These are phyloP conservation scores for Semicossyphus pulcher DNA, from an alignment of 2,113 vertebrate species.

Conservation along the genomic window DNA sequence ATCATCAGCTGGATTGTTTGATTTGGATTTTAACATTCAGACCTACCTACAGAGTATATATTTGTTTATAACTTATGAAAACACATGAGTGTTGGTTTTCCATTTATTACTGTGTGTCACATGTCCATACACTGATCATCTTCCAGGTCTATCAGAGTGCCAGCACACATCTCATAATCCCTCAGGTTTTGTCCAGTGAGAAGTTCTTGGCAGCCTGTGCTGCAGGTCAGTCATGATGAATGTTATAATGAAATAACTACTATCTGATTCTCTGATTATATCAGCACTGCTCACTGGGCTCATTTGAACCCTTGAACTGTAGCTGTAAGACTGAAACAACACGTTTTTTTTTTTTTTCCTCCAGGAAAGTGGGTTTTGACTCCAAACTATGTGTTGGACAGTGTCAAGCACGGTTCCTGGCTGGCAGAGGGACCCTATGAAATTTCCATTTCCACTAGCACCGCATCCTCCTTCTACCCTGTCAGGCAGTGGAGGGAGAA, in stretches of 20 bases:
- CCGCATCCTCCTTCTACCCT: slow-evolving; percentile 62
- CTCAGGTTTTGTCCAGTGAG: slow-evolving; percentile 88
- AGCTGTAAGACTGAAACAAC: no score
- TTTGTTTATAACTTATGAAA: neutral
- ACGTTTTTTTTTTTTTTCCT: neutral
- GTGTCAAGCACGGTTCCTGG: slow-evolving; percentile 91
- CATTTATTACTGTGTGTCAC: neutral
- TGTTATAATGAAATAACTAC: neutral
- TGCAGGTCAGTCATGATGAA: slow-evolving; percentile 86
- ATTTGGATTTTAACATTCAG: no score
- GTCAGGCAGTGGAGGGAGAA: slow-evolving; percentile 82
- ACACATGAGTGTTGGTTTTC: neutral
- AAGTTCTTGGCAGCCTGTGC: slow-evolving; percentile 95
- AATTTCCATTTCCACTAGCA: slow-evolving; percentile 76
- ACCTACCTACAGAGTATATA: neutral
- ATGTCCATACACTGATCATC: slow-evolving; percentile 29
- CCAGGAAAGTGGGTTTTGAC: slow-evolving; percentile 96
- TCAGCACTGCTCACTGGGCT: neutral
- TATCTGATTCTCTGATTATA: neutral
- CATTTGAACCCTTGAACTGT: neutral
- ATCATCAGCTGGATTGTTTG: no score
- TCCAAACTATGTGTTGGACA: slow-evolving; percentile 93
- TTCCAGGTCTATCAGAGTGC: slow-evolving; percentile 87
- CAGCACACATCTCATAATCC: slow-evolving; percentile 91
- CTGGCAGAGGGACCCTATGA: slow-evolving; percentile 92